Evolutionary conservation across 2,113 vertebrate species (phyloP).

Genomic region (Dromas ardeola): DNA sequence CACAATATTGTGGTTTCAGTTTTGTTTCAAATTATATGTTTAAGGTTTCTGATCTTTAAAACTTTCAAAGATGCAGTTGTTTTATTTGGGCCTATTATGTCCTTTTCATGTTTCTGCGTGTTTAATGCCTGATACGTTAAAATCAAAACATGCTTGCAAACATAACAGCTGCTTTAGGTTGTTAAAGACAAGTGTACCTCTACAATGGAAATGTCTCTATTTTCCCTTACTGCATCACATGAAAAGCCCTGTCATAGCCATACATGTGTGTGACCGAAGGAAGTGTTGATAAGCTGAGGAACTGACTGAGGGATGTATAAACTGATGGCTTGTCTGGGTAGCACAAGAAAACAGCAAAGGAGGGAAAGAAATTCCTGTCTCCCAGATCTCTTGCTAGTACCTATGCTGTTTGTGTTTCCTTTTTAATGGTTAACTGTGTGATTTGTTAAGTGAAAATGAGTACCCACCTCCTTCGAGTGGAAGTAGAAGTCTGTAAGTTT

Average conservation of each 20-base stretch:
- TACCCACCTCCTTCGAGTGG: not conserved
- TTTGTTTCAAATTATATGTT: not conserved
- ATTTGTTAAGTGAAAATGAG: not conserved
- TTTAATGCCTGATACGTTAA: not conserved
- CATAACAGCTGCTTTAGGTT: not conserved
- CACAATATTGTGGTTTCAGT: not conserved
- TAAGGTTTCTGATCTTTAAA: not conserved
- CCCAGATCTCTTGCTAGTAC: not conserved
- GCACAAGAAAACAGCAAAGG: not conserved
- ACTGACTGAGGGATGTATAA: not conserved
- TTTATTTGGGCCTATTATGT: not conserved
- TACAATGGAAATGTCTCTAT: not conserved
- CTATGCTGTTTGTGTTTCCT: not conserved
- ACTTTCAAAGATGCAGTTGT: not conserved
- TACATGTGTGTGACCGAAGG: not conserved
- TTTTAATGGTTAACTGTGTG: not conserved
- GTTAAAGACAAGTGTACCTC: not conserved
- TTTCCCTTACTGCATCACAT: not conserved
- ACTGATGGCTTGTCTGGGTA: not conserved
- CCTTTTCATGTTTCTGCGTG: not conserved
- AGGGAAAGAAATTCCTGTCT: not conserved
- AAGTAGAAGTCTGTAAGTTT: not conserved
- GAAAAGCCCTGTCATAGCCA: not conserved
- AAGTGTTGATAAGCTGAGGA: not conserved
- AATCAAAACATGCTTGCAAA: not conserved